Evolutionary conservation across 1,140 invertebrate species (phyloP).

Genomic region (Eriocheir sinensis): DNA sequence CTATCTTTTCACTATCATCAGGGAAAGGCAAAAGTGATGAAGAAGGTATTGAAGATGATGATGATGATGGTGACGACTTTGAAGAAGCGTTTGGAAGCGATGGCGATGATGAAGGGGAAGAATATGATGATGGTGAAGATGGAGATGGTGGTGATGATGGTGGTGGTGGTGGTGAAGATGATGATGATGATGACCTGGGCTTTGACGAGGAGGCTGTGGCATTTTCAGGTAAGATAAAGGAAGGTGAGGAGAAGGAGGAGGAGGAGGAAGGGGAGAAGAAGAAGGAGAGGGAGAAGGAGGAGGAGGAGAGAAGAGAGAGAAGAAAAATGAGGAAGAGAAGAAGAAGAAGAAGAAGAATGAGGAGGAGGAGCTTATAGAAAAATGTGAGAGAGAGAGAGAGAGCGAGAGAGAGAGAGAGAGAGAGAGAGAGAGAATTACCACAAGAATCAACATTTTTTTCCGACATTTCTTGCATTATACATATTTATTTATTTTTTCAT

Average conservation of each 20-base stretch:
- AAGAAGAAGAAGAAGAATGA: background rate
- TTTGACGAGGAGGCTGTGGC: constrained; percentile 77
- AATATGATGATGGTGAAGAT: background rate
- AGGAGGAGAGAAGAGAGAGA: background rate
- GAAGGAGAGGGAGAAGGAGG: background rate
- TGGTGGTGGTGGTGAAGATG: background rate
- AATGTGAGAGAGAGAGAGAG: background rate
- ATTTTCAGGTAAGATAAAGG: constrained; percentile 67
- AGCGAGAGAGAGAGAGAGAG: background rate
- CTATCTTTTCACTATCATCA: background rate
- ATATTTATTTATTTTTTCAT: background rate
- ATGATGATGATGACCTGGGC: constrained; percentile 82
- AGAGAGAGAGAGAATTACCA: background rate
- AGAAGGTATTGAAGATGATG: background rate
- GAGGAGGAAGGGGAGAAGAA: background rate
- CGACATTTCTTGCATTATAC: background rate
- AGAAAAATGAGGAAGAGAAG: background rate
- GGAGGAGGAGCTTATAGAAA: background rate
- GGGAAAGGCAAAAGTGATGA: background rate
- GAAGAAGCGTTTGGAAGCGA: background rate
- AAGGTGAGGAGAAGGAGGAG: constrained; percentile 79
- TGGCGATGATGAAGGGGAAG: background rate
- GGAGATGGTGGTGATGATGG: background rate
- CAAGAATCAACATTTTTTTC: background rate
- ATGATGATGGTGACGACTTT: background rate